phyloP scores from a whole-genome alignment of 2,888 invertebrate genomes.

The Drosophila nr. perissopoda region DNA sequence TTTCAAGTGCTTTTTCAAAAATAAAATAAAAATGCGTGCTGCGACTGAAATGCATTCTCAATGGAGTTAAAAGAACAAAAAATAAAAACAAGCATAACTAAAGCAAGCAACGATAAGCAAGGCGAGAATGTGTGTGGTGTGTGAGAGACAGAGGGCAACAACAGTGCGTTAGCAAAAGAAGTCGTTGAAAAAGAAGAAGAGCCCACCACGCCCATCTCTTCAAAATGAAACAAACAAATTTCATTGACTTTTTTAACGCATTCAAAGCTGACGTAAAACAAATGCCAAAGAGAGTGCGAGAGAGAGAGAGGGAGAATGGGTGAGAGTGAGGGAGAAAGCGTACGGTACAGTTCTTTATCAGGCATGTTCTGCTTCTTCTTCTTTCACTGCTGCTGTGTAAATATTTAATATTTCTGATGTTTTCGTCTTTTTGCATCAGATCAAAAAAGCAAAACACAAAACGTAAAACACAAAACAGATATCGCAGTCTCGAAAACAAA shows the following conservation, averaged over 20 bases:
- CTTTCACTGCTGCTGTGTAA: constrained; percentile 67
- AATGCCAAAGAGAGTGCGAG: not conserved
- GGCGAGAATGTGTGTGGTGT: constrained; percentile 2
- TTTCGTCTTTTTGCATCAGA: constrained; percentile 22
- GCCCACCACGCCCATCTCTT: constrained; percentile 42
- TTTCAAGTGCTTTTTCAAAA: constrained; percentile 56
- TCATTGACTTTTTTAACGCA: constrained; percentile 52
- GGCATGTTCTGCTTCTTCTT: constrained; percentile 38
- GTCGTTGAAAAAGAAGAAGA: not conserved
- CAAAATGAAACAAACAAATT: constrained; percentile 28
- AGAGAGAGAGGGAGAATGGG: not conserved
- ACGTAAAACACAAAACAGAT: constrained; percentile 54
- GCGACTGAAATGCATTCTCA: constrained; percentile 74
- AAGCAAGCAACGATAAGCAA: constrained; percentile 31
- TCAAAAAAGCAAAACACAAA: constrained; percentile 50
- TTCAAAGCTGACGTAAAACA: constrained; percentile 15
- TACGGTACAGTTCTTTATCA: constrained; percentile 73
- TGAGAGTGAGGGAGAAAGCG: constrained; percentile 9
- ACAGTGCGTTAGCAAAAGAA: constrained; percentile 11
- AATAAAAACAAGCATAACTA: constrained; percentile 30
- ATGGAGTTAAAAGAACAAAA: constrained; percentile 63
- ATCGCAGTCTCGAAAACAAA: constrained; percentile 45
- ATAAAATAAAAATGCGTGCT: constrained; percentile 65
- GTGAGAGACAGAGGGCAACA: constrained; percentile 8
- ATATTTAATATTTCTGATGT: constrained; percentile 55